Evolutionary conservation across 2,797 vertebrate genomes (phyloP).

Genomic region (Pangasius macronema): DNA sequence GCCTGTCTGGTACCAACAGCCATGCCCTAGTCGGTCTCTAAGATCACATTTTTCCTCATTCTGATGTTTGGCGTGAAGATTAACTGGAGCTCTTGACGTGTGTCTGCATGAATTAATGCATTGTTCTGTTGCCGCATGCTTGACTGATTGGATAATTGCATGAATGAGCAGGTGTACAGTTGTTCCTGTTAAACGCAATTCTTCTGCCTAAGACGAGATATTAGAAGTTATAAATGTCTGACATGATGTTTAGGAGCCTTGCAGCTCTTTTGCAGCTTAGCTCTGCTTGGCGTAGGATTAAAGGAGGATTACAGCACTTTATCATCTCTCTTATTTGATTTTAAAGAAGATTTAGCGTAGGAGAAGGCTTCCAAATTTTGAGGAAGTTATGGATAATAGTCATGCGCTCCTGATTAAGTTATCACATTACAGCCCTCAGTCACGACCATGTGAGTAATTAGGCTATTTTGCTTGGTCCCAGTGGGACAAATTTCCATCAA

Average conservation of each 20-base stretch:
- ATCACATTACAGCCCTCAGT: not conserved
- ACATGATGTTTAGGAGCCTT: not conserved
- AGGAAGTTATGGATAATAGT: conserved; percentile 13
- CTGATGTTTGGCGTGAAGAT: not conserved
- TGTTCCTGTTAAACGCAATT: not conserved
- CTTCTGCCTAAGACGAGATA: not conserved
- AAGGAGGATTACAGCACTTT: not conserved
- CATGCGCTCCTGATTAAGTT: conserved; percentile 3
- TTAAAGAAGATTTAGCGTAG: not conserved
- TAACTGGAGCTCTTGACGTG: not conserved
- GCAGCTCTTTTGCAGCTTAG: not conserved
- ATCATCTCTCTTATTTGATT: not conserved
- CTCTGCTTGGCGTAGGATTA: not conserved
- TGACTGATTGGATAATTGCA: not conserved
- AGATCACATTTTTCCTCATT: not conserved
- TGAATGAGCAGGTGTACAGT: not conserved
- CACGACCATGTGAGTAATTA: conserved; percentile 9
- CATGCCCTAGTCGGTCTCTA: not conserved
- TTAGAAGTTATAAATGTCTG: not conserved
- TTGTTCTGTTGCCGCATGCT: not conserved
- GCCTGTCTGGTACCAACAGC: not conserved
- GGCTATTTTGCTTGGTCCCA: not conserved
- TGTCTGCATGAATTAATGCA: not conserved
- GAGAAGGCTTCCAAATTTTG: not conserved
- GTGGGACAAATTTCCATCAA: not conserved